These are phyloP conservation scores for Psittacus erithacus DNA, from an alignment of 2,113 vertebrate genomes.

Conservation along the genomic window DNA sequence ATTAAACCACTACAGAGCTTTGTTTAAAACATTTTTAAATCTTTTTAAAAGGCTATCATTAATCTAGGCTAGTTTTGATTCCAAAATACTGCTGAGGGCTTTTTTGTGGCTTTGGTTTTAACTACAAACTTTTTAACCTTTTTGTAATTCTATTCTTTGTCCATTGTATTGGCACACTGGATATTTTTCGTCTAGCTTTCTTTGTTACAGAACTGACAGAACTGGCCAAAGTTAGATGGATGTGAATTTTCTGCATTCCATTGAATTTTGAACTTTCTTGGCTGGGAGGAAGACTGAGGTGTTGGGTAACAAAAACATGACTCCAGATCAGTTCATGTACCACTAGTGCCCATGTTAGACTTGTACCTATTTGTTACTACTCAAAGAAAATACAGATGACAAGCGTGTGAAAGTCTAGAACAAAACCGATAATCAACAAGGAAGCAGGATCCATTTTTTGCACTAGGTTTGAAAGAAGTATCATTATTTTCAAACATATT, in stretches of 20 bases:
- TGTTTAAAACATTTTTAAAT: not conserved
- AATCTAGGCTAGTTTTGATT: not conserved
- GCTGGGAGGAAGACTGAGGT: not conserved
- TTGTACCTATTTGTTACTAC: not conserved
- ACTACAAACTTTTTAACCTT: not conserved
- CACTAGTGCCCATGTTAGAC: not conserved
- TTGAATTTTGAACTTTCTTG: not conserved
- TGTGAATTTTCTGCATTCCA: not conserved
- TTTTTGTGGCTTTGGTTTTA: not conserved
- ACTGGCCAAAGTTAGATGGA: not conserved
- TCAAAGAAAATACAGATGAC: not conserved
- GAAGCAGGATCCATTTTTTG: not conserved
- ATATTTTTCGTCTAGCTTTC: not conserved
- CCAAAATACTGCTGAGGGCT: not conserved
- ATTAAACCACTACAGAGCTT: not conserved
- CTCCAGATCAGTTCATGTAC: not conserved
- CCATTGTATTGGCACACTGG: not conserved
- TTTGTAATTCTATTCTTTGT: not conserved
- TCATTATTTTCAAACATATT: not conserved
- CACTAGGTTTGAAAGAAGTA: not conserved
- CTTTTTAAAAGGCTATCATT: not conserved
- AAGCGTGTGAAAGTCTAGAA: not conserved
- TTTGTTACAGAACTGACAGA: not conserved
- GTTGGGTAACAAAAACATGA: not conserved
- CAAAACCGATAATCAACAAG: not conserved